Evolutionary conservation across 2,888 invertebrate species (phyloP).

Genomic region (Bhutanitis thaidina): DNA sequence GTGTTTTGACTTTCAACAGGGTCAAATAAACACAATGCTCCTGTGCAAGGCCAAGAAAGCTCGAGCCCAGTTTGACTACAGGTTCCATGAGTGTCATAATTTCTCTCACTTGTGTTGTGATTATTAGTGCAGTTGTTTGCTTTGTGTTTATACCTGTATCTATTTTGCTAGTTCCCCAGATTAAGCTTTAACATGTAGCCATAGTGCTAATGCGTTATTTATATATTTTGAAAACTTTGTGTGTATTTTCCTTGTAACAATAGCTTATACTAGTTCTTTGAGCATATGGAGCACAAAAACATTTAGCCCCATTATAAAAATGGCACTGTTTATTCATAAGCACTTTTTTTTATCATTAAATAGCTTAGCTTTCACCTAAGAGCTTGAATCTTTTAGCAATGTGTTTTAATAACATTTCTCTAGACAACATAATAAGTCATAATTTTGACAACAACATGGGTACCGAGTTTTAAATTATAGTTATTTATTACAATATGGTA

Average conservation of each 20-base stretch:
- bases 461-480: not conserved
- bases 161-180: conserved; percentile 26
- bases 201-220: conserved; percentile 21
- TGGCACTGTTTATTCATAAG: conserved; percentile 10
- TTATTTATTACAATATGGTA: not conserved
- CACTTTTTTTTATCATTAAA: conserved; percentile 2
- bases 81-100: conserved; percentile 74
- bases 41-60: conserved; percentile 86
- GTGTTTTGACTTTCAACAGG: conserved; percentile 90
- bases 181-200: conserved; percentile 33
- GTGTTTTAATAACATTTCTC: not conserved
- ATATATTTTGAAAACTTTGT: conserved; percentile 5
- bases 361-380: conserved; percentile 8
- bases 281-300: not conserved
- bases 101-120: conserved; percentile 72
- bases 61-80: conserved; percentile 85
- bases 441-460: conserved; percentile 3
- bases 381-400: conserved; percentile 2
- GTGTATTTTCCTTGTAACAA: conserved; percentile 2
- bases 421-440: not conserved
- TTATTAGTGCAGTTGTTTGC: conserved; percentile 70
- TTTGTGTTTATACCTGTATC: conserved; percentile 58
- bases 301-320: not conserved
- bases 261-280: conserved; percentile 18
- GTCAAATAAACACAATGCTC: conserved; percentile 85